Evolutionary conservation across 2,888 invertebrate genomes (phyloP), one percentile per base, ranked within the genome.

Genomic region (Spialia ferax): DNA sequence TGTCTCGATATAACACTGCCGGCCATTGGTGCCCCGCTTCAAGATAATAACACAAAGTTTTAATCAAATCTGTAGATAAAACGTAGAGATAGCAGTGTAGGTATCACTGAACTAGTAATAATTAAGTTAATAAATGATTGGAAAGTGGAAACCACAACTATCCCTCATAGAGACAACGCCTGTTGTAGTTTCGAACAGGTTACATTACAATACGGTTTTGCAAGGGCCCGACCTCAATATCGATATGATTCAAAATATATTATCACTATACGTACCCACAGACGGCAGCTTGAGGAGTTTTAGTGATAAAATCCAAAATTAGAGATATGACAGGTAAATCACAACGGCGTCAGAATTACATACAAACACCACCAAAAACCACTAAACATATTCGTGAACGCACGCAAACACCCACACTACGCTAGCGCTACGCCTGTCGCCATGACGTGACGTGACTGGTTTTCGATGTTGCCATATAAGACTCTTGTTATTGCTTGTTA

Each of bases 291-390:
- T 92, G 90, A 81, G 78, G 76, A 85, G 87, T 92, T 93, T 93
- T 89, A 91, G 83, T 93, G 86, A 92, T 91, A 87, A 91, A 89
- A 91, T 88, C 91, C 91, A 88, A 91, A 88, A 83, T 86, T 86
- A 87, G 79, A 85, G 81, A 78, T 83, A 86, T 88, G 87, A 86
- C 85, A 89, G 84, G 79, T 83, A 85, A 87, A 79, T 88, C 85
- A 88, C 84, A 88, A 86, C 88, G 88, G 90, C 89, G 89, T 91
- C 87, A 88, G 87, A 89, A 84, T 87, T 84, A 88, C 90, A 93
- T 88, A 91, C 91, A 91, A 89, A 89, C 89, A 89, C 83, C 81
- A 86, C 83, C 81, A 86, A 87, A 84, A 84, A 79, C 76, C 85
- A 86, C 83, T 57, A 74, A 65, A 64, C 80, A 85, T 15, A 82